These are phyloP conservation scores for Nemurella pictetii DNA, from an alignment of 2,888 invertebrate genomes.

Conservation along the genomic window DNA sequence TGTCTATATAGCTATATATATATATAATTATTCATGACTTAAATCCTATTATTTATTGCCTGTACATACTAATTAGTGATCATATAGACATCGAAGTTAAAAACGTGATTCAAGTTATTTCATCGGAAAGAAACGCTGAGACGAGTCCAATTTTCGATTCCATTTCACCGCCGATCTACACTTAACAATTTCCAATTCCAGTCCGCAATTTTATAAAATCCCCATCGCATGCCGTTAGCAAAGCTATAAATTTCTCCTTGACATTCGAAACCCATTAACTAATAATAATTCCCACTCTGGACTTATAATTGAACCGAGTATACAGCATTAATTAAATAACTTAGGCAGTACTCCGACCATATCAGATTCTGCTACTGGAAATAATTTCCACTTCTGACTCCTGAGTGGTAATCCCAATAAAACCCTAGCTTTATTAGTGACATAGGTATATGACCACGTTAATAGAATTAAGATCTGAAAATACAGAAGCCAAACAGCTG, in stretches of 20 bases:
- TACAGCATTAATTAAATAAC: too few species aligned
- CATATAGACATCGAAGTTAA: constrained; percentile 1
- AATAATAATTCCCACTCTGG: neutral
- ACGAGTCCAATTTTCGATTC: neutral
- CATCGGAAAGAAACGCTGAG: neutral
- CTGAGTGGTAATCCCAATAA: neutral
- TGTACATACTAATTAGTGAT: neutral
- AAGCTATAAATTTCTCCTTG: neutral
- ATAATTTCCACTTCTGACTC: neutral
- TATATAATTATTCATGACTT: neutral
- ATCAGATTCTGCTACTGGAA: neutral
- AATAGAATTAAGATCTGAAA: neutral
- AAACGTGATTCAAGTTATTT: neutral
- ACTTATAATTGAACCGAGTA: neutral
- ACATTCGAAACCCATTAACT: neutral
- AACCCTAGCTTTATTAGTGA: neutral
- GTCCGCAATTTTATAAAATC: neutral
- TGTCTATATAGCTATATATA: neutral
- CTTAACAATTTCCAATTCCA: neutral
- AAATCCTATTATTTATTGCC: neutral
- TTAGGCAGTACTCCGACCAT: neutral
- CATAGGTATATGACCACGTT: neutral
- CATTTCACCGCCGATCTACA: too few species aligned
- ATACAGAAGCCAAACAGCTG: neutral
- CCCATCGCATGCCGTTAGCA: neutral